Percentiles rank a stretch among this genome's conserved stretches.
Evolutionary conservation across 2,888 invertebrate species (phyloP).

Genomic region (Parthenolecanium corni): DNA sequence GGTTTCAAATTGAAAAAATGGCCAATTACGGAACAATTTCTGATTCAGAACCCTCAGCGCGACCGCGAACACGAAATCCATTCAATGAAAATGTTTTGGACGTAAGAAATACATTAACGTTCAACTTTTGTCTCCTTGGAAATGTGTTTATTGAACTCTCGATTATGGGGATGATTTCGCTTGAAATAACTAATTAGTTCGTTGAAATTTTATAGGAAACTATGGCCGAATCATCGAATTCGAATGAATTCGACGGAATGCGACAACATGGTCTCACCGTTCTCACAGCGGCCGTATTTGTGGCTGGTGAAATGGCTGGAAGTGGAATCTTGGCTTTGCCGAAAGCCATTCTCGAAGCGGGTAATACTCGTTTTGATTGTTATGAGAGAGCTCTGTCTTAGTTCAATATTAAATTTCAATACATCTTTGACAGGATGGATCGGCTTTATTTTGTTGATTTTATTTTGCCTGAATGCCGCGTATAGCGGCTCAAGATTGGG

Average conservation of each 20-base stretch:
- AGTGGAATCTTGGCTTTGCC: constrained; percentile 60
- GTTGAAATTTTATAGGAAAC: not conserved
- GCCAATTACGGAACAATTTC: too few species aligned
- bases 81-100: too few species aligned
- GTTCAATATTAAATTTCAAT: not conserved
- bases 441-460: constrained; percentile 48
- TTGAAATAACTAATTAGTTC: too few species aligned
- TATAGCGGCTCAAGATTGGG: constrained; percentile 56
- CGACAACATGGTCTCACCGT: constrained; percentile 38
- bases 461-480: constrained; percentile 50
- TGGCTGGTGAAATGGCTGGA: constrained; percentile 60
- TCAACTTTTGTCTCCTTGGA: too few species aligned
- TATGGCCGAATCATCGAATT: not conserved
- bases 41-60: too few species aligned
- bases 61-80: too few species aligned
- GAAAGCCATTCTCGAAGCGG: constrained; percentile 50
- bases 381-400: too few species aligned
- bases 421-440: constrained; percentile 48
- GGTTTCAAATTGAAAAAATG: too few species aligned
- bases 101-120: too few species aligned
- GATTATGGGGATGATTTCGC: too few species aligned
- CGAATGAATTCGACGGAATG: not conserved
- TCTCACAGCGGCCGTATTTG: constrained; percentile 48
- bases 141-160: too few species aligned
- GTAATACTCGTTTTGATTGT: constrained; percentile 38